Percentiles rank a stretch among this genome's conserved stretches.
Evolutionary conservation across 1,140 invertebrate species (phyloP).

Genomic region (Drosophila kikkawai): DNA sequence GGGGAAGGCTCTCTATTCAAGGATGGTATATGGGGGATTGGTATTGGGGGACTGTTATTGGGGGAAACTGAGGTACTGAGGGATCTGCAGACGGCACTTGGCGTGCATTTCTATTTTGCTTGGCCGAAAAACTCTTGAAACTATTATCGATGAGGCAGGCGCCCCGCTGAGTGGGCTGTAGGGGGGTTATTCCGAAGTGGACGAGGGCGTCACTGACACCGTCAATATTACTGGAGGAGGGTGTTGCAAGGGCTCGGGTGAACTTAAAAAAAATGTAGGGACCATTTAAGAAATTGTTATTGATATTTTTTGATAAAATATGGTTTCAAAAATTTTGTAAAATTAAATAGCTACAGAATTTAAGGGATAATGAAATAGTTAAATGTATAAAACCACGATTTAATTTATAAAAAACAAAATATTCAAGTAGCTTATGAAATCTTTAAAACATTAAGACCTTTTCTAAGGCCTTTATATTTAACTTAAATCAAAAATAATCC

Average conservation of each 20-base stretch:
- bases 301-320: neutral
- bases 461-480: neutral
- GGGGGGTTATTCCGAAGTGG: slow-evolving; percentile 40
- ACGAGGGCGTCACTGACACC: slow-evolving; percentile 62
- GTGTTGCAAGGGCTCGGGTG: neutral
- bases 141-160: slow-evolving; percentile 68
- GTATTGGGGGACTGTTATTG: slow-evolving; percentile 4
- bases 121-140: slow-evolving; percentile 75
- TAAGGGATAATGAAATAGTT: neutral
- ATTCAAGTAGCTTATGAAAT: neutral
- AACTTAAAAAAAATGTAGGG: neutral
- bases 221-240: slow-evolving; percentile 11
- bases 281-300: neutral
- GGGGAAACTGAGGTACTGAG: slow-evolving; percentile 4
- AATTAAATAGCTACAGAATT: no score
- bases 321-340: neutral
- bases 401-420: neutral
- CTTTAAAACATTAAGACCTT: neutral
- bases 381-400: neutral
- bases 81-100: slow-evolving; percentile 55
- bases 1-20: slow-evolving; percentile 19
- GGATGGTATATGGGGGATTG: slow-evolving; percentile 1
- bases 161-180: neutral
- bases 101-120: slow-evolving; percentile 67
- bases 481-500: neutral